Base-by-base conservation (phyloP, 2,888 invertebrate species). In the Caenorhabditis sp. region DNA sequence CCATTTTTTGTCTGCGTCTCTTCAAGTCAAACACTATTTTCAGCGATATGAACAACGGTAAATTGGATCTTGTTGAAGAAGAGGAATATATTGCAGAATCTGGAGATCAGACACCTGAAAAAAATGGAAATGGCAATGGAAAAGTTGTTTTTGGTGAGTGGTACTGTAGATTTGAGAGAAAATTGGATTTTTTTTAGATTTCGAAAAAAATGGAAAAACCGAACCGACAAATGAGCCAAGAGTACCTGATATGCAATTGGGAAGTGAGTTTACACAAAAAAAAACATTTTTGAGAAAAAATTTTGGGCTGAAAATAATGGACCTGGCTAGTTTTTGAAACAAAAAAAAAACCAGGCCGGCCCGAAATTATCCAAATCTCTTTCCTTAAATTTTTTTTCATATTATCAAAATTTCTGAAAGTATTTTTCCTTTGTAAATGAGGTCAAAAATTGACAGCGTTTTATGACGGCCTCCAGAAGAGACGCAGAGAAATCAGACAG, bases 181-280 rank as follows among this genome's bases (percentile, higher is more conserved):
- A 8, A 49, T 19, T 5, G 17, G 5, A 4, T 5, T 49, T n/a
- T 49, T 49, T 49, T 17, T 62, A 58, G 27, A 64, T 63, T 60
- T 4, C 61, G 51, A 53, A 27, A n/a, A 65, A 49, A 23, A 23
- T 19, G 49, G n/a, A 6, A 51, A 31, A 37, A 4, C 24, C 3
- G 49, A 37, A 49, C 23, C 31, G 3, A 3, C 43, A 43, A 70
- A 76, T 49, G 75, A 78, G 53, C 77, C 79, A 14, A 67, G 86
- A 26, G 83, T 83, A 14, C 86, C 86, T 1, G 86, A 86, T 76
- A 86, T 86, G 86, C 86, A 87, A 69, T 69, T 86, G 55, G 86
- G 86, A 69, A 80, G 86, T 86, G 58, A 77, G 86, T 78, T 61
- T 54, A 61, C 58, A 24, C 24, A 37, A n/a, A 49, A 54, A 49